phyloP scores from a whole-genome alignment of 2,888 invertebrate genomes.

The Cheilosia variabilis region DNA sequence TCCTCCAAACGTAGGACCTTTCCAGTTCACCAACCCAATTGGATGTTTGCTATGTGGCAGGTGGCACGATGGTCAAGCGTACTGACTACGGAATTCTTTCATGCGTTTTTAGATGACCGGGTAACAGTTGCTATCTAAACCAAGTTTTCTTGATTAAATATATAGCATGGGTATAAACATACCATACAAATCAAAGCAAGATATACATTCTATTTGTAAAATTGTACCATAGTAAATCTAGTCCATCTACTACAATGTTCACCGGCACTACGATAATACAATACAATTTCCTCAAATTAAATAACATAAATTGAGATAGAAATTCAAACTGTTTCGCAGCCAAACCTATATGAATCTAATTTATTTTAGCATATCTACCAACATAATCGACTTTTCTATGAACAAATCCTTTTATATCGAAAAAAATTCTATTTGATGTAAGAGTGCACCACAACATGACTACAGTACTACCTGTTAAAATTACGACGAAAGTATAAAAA shows the following conservation, averaged over 20 bases:
- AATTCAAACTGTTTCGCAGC: neutral
- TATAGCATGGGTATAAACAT: no score
- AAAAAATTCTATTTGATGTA: neutral
- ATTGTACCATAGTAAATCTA: constrained; percentile 14
- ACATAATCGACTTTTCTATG: neutral
- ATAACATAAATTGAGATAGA: neutral
- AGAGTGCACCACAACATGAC: constrained; percentile 62
- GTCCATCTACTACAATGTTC: constrained; percentile 55
- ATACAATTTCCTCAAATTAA: constrained; percentile 3
- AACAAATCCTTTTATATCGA: neutral
- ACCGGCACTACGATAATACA: neutral
- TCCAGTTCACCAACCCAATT: no score
- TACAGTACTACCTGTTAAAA: constrained; percentile 77
- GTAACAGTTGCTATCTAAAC: no score
- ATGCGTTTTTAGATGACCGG: no score
- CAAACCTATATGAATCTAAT: neutral
- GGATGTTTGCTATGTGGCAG: no score
- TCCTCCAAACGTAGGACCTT: no score
- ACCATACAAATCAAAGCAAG: no score
- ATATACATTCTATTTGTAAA: neutral
- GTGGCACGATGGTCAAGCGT: no score
- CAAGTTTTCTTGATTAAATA: no score
- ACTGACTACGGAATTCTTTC: no score
- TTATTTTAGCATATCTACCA: neutral
- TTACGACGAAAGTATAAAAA: constrained; percentile 80